Percentiles rank a stretch among this genome's conserved stretches.
Evolutionary conservation across 2,888 invertebrate species (phyloP).

Genomic region (Conchocele bisecta): DNA sequence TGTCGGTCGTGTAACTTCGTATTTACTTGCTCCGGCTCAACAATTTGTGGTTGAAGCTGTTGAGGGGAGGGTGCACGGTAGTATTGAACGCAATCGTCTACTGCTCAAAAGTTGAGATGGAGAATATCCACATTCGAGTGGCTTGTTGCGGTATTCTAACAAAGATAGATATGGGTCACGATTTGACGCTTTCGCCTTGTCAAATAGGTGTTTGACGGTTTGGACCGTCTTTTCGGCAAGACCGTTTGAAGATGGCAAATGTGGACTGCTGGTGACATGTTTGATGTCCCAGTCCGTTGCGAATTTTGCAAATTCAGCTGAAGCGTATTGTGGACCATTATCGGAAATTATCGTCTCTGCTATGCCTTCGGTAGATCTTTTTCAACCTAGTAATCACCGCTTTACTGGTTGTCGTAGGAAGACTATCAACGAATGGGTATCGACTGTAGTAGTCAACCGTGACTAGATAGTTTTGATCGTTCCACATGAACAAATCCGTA

Average conservation of each 20-base stretch:
- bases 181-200: not conserved
- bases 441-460: constrained; percentile 54
- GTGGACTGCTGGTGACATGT: constrained; percentile 9
- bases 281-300: not conserved
- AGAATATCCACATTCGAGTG: not conserved
- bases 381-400: too few species aligned
- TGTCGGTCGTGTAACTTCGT: not conserved
- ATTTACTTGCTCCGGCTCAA: not conserved
- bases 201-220: not conserved
- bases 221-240: not conserved
- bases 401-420: too few species aligned
- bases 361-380: too few species aligned
- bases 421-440: constrained; percentile 53
- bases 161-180: constrained; percentile 1
- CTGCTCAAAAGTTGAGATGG: constrained; percentile 23
- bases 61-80: constrained; percentile 4
- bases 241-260: not conserved
- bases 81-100: constrained; percentile 27
- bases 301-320: too few species aligned
- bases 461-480: constrained; percentile 50
- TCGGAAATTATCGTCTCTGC: too few species aligned
- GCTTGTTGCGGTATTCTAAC: not conserved
- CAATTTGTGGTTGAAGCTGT: not conserved
- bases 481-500: constrained; percentile 52
- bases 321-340: too few species aligned